A percentile compares a stretch with the other conserved stretches of the same genome.
phyloP scores from a whole-genome alignment of 2,797 vertebrate genomes.

The Eospalax fontanierii region DNA sequence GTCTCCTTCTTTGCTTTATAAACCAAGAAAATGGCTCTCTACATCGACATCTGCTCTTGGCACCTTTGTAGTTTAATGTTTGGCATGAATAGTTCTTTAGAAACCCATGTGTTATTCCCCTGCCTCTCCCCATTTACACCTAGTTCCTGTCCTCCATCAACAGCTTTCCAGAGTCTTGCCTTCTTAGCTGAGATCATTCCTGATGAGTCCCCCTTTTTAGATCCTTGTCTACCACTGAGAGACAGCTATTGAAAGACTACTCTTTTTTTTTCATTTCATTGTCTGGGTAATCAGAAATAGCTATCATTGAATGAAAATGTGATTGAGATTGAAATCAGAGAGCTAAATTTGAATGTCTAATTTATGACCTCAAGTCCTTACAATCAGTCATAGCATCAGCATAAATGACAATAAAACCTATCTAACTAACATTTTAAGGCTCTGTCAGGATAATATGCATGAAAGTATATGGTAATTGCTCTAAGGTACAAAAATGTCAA shows the following conservation, averaged over 20 bases:
- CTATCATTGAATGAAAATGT: slow-evolving; percentile 59
- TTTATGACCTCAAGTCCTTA: slow-evolving; percentile 42
- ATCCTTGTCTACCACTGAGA: not conserved
- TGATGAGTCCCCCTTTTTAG: not conserved
- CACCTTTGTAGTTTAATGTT: not conserved
- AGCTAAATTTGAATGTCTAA: slow-evolving; percentile 60
- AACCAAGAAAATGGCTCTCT: not conserved
- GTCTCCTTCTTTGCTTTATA: not conserved
- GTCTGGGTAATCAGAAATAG: slow-evolving; percentile 62
- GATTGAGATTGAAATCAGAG: slow-evolving; percentile 59
- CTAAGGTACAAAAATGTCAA: slow-evolving; percentile 56
- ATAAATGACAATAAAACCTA: slow-evolving; percentile 40
- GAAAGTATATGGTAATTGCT: slow-evolving; percentile 36
- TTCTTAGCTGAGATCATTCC: not conserved
- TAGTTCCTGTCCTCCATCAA: not conserved
- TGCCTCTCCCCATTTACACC: not conserved
- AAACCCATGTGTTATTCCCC: not conserved
- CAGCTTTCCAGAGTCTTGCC: not conserved
- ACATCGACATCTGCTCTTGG: not conserved
- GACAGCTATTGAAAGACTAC: slow-evolving; percentile 21
- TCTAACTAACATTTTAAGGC: slow-evolving; percentile 22
- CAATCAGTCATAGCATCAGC: slow-evolving; percentile 8
- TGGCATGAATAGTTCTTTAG: not conserved
- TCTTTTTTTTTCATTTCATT: slow-evolving; percentile 58
- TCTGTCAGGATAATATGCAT: slow-evolving; percentile 34